These are phyloP conservation scores for Portunus trituberculatus DNA, from an alignment of 1,140 invertebrate genomes.

Conservation along the genomic window DNA sequence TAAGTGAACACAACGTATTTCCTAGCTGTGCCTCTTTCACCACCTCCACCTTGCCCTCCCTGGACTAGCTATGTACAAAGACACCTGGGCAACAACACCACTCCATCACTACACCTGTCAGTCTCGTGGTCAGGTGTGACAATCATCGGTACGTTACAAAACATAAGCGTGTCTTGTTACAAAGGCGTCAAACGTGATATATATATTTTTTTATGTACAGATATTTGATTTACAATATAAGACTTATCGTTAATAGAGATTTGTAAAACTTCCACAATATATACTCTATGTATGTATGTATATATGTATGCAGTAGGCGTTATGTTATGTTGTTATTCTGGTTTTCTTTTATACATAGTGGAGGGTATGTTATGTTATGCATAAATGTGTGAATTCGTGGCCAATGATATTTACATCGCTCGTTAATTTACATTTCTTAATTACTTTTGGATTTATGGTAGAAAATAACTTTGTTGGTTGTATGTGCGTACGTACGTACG, in stretches of 20 bases:
- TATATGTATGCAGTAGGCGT: too few relatives aligned
- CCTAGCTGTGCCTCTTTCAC: constrained; percentile 13
- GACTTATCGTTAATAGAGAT: background rate
- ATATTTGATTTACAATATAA: constrained; percentile 56
- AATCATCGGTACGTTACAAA: background rate
- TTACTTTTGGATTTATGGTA: background rate
- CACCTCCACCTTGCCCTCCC: too few relatives aligned
- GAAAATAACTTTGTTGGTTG: too few relatives aligned
- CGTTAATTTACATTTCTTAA: background rate
- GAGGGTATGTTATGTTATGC: too few relatives aligned
- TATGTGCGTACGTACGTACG: too few relatives aligned
- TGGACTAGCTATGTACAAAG: background rate
- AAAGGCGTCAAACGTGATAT: constrained; percentile 55
- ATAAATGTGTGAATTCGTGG: background rate
- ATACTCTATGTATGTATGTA: too few relatives aligned
- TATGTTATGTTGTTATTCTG: too few relatives aligned
- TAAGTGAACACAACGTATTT: constrained; percentile 4
- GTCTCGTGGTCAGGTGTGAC: too few relatives aligned
- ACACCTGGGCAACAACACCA: background rate
- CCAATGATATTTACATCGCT: constrained; percentile 53
- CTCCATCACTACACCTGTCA: background rate
- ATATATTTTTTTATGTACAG: background rate
- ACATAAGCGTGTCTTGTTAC: constrained; percentile 51
- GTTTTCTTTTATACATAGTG: too few relatives aligned
- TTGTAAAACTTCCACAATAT: too few relatives aligned